Percentiles rank a stretch among this genome's conserved stretches.
Conservation (phyloP, 2,888 invertebrate species). For the Drosophila quinaria region DNA sequence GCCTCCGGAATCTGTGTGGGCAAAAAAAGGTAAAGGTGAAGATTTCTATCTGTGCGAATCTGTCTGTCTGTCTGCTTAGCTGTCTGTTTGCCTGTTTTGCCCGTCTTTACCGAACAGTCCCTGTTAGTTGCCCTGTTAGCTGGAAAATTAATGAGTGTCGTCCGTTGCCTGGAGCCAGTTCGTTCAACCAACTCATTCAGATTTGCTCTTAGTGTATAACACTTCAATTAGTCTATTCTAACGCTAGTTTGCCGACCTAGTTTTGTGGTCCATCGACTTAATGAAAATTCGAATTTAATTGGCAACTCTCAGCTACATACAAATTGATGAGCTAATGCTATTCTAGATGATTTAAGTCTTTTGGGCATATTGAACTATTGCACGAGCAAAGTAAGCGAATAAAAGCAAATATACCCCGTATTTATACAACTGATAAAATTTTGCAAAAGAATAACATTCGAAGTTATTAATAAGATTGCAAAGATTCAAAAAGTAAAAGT, state of each 20-base stretch:
- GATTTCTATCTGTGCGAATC: conserved; percentile 44
- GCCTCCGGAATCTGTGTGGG: conserved; percentile 34
- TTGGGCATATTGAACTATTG: not conserved
- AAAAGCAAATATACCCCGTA: not conserved
- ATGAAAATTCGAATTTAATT: conserved; percentile 68
- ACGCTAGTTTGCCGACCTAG: conserved; percentile 62
- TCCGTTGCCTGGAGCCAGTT: conserved; percentile 64
- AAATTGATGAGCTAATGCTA: conserved; percentile 60
- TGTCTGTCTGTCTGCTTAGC: conserved; percentile 9
- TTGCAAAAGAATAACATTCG: not conserved
- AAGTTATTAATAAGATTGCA: not conserved
- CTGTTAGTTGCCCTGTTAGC: conserved; percentile 42
- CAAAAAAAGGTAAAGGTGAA: conserved; percentile 52
- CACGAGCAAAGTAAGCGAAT: conserved; percentile 16
- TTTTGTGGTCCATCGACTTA: conserved; percentile 40
- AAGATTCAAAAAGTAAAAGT: conserved; percentile 9
- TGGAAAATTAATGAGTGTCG: conserved; percentile 71
- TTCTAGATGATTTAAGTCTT: conserved; percentile 8
- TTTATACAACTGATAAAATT: not conserved
- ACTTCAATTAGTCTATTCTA: conserved; percentile 66
- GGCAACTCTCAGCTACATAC: conserved; percentile 52
- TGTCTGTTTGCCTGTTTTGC: conserved; percentile 9
- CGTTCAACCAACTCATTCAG: conserved; percentile 53
- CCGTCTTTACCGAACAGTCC: conserved; percentile 22
- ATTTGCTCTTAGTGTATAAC: conserved; percentile 34